Percentiles rank a stretch among this genome's conserved stretches.
phyloP scores from a whole-genome alignment of 2,113 vertebrate genomes.

The Erpornis zantholeuca region DNA sequence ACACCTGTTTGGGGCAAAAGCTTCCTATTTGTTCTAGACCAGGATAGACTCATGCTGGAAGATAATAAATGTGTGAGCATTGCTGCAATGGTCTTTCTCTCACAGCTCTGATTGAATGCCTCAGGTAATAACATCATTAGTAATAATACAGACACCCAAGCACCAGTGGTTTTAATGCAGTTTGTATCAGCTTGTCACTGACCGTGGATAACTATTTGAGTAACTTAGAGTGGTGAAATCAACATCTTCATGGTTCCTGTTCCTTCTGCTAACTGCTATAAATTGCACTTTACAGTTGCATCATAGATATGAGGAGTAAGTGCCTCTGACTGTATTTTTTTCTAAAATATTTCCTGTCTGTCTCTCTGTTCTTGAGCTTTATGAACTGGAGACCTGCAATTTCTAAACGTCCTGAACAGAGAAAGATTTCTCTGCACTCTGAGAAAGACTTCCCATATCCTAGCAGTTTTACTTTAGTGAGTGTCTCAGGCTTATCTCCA shows the following conservation, averaged over 20 bases:
- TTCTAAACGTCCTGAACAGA: background rate
- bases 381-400: background rate
- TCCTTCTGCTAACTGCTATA: background rate
- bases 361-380: background rate
- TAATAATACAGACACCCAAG: background rate
- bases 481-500: background rate
- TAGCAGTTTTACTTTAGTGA: background rate
- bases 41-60: background rate
- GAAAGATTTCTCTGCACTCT: background rate
- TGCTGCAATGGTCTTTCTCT: background rate
- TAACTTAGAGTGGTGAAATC: background rate
- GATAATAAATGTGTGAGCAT: background rate
- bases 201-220: background rate
- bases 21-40: background rate
- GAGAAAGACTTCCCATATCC: background rate
- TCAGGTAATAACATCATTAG: background rate
- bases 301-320: background rate
- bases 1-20: background rate
- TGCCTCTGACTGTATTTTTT: background rate
- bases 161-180: background rate
- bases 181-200: background rate
- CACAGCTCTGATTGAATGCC: background rate
- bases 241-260: background rate
- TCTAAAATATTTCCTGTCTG: background rate
- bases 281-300: background rate